Evolutionary conservation across 2,113 vertebrate species (phyloP).

Genomic region (Caloenas nicobarica): DNA sequence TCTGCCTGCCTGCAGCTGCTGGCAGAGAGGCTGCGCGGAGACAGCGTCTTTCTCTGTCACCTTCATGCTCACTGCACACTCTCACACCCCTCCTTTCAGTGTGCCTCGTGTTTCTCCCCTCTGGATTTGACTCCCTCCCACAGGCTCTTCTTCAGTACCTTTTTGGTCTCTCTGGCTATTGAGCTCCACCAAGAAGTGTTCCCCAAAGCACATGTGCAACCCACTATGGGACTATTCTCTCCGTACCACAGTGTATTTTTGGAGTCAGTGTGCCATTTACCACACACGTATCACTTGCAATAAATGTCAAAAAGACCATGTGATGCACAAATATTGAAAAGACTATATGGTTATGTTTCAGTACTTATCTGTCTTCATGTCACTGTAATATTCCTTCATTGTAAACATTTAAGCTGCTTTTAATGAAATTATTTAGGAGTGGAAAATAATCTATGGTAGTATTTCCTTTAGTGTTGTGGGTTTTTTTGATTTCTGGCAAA

Average conservation of each 20-base stretch:
- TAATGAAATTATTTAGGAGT: neutral
- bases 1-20: neutral
- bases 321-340: neutral
- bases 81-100: neutral
- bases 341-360: neutral
- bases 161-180: neutral
- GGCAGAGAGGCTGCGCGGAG: neutral
- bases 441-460: neutral
- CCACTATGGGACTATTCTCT: neutral
- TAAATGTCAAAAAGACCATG: neutral
- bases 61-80: neutral
- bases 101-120: neutral
- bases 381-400: neutral
- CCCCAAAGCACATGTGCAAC: neutral
- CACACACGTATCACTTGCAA: neutral
- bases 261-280: neutral
- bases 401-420: neutral
- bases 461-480: neutral
- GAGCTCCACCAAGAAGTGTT: neutral
- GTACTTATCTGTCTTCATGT: neutral
- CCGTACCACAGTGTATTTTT: accelerated
- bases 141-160: neutral
- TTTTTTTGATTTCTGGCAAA: neutral
- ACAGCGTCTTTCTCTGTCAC: neutral
- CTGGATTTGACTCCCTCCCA: neutral